phyloP scores from a whole-genome alignment of 2,113 vertebrate genomes.

The Seriola quinqueradiata region DNA sequence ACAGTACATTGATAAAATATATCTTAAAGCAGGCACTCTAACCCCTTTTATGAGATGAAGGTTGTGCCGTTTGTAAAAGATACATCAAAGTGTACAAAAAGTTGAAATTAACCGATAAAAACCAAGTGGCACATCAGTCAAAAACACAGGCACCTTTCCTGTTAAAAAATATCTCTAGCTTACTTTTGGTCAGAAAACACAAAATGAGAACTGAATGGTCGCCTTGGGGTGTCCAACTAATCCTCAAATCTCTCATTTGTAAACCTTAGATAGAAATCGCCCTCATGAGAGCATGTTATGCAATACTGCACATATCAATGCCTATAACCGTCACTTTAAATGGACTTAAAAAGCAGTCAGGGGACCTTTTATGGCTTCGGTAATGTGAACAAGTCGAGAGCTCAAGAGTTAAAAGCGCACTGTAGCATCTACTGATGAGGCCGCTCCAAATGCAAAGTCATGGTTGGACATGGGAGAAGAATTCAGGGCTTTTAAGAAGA shows the following conservation, averaged over 20 bases:
- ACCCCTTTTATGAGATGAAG: conserved; percentile 21
- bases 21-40: conserved; percentile 66
- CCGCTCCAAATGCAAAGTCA: conserved; percentile 49
- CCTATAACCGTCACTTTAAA: conserved; percentile 5
- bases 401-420: neutral
- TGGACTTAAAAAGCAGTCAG: neutral
- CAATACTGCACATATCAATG: conserved; percentile 26
- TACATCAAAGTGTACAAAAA: conserved; percentile 36
- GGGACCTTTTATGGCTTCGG: conserved; percentile 42
- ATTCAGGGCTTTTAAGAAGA: conserved; percentile 13
- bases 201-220: neutral
- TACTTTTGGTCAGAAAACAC: conserved; percentile 50
- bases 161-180: conserved; percentile 38
- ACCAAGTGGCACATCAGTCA: conserved; percentile 56
- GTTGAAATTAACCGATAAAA: conserved; percentile 50
- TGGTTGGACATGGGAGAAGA: conserved; percentile 10
- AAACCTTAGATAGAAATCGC: conserved; percentile 49
- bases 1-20: conserved; percentile 73
- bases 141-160: conserved; percentile 19
- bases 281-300: conserved; percentile 15
- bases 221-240: neutral
- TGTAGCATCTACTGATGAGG: neutral
- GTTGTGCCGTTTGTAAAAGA: conserved; percentile 68
- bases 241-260: conserved; percentile 40
- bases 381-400: neutral